Base-by-base conservation (phyloP, 2,113 vertebrate genomes). In the Caretta caretta region DNA sequence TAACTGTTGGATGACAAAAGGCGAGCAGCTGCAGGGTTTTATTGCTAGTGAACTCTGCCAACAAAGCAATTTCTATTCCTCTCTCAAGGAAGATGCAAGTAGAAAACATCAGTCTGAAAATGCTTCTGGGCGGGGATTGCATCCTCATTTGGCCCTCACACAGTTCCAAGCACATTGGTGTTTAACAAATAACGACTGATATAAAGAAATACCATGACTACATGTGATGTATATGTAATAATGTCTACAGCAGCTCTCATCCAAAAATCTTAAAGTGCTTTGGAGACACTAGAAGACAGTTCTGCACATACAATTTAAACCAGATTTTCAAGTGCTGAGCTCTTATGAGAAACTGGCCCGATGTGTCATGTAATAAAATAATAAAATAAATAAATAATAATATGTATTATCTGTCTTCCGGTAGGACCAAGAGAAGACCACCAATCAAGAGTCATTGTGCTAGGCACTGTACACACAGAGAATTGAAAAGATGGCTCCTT, bases 21-120 rank as follows among this genome's bases (percentile, higher is more conserved):
- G 49, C 12, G 50, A 72, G 75, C 57, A 92, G 81, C 53, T 88
- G 91, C 79, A 80, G n/a, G 38, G 65, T 92, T 79, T 88, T 84
- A 88, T 80, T 88, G 91, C 56, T 49, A 19, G 81, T 25, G 51
- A 19, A 80, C 53, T 56, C 56, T 88, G 91, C 91, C 91, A 78
- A 84, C 80, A 92, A 88, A 92, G 81, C 86, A 20, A 88, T 92
- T 84, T 88, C 72, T 79, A 38, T 88, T 48, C 22, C 42, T 49
- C 83, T 57, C 38, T 20, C 57, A 38, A 56, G 57, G 81, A 75
- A 54, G 29, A 42, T 38, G 38, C 53, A 88, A 75, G 29, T 10
- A 72, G 49, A 59, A 65, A 49, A 84, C 65, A 17, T 65, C 79
- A 84, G 38, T 50, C 54, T 78, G 75, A 78, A 78, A 78, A 78